Base-by-base conservation (phyloP, 1,140 invertebrate genomes). In the Hirudo medicinalis region DNA sequence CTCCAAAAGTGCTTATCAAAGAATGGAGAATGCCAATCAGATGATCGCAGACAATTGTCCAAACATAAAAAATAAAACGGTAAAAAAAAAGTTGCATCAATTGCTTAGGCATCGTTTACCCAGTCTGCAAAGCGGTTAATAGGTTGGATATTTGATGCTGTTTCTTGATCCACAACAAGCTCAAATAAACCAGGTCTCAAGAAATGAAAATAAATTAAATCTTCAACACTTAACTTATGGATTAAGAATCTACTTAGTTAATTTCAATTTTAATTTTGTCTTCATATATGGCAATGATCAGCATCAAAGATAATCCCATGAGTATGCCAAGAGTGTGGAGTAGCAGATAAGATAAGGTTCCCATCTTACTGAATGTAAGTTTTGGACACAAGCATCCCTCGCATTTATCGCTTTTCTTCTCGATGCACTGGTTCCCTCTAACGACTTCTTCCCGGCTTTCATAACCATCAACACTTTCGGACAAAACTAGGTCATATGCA, bases 221-320 rank as follows among this genome's bases (percentile, higher is more conserved):
- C 11, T n/a, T 25, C 22, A 25, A 63, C 19, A 57, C 20, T 57
- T 25, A n/a, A n/a, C 11, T 63, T 19, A 25, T 15, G 4, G 29
- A 20, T n/a, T 60, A 60, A 11, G 22, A 25, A 32, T 25, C 6
- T 22, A 69, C 0, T 57, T 57, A 57, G 9, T 63, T 63, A 22
- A 63, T 63, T 11, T 22, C 29, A 25, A 63, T 63, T 63, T 22
- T 25, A 25, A 63, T 63, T 63, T 22, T 11, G 57, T 63, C 57
- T n/a, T 63, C 57, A 32, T 63, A 63, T 32, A 63, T 13, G 19
- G 57, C 57, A 32, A 63, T 63, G 57, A 63, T 22, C 9, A 63
- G 15, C 57, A 63, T 63, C 29, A 63, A 13, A 2, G 57, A 25
- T 25, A 63, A n/a, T 32, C 57, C 57, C 2, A 11, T 63, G 29